Evolutionary conservation across 2,797 vertebrate species (phyloP), one percentile per base, ranked within the genome.

Genomic region (Molossus alvarezi): DNA sequence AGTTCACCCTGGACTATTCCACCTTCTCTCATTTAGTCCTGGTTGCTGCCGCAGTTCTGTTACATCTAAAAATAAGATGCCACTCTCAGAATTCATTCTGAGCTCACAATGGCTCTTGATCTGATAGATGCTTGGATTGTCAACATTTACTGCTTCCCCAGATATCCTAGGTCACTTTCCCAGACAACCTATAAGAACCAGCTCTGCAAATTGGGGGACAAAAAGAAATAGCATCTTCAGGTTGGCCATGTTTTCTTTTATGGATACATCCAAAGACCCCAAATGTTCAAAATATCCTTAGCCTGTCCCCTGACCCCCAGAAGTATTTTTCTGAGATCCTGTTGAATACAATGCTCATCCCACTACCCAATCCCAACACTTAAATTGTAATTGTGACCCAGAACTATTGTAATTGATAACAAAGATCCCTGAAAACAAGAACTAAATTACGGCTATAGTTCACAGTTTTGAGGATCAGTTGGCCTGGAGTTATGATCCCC

Each of bases 371-470:
- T 29, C 60, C n/a, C 45, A 71, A 88, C 7, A 23, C 10, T 41
- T n/a, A 27, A 37, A n/a, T n/a, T 94, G 29, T 88, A 69, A 67
- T 3, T 67, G 60, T 93, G 67, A 81, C 29, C 21, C 33, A 57
- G 10, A 80, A 60, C 45, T 62, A n/a, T 9, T 57, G 37, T 55
- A 89, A 89, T 33, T n/a, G 3, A 51, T 85, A 69, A 73, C 27
- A 51, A 62, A 94, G 48, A 45, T 37, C 27, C 13, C n/a, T 23
- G 51, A 72, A 94, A 88, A 73, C 15, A 91, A 85, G 53, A 88
- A 58, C 53, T 64, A 53, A 62, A 15, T 41, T 53, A 67, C 53
- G 41, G 23, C 51, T 69, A 3, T 45, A n/a, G 29, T 1, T 86
- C 53, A 72, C 45, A 53, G 18, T 75, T 75, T 65, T 73, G 57